These are phyloP conservation scores for Climacteris rufus DNA, from an alignment of 2,113 vertebrate species.

Conservation along the genomic window DNA sequence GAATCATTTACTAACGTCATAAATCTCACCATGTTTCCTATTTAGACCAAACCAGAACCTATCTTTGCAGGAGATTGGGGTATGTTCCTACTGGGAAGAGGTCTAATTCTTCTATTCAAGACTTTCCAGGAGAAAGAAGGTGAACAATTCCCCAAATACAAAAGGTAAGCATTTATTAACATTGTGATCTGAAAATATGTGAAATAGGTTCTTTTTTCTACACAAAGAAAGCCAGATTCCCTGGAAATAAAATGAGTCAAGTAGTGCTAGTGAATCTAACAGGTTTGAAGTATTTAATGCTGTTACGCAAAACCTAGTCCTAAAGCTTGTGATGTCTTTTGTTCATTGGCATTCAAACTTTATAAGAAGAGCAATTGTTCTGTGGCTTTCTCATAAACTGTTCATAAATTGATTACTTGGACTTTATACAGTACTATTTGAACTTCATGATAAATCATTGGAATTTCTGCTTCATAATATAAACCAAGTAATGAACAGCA, in stretches of 20 bases:
- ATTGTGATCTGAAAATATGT: not conserved
- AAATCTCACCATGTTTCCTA: not conserved
- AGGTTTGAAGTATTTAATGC: not conserved
- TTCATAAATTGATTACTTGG: not conserved
- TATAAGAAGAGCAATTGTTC: not conserved
- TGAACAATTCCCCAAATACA: not conserved
- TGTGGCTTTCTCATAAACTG: not conserved
- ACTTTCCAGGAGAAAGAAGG: not conserved
- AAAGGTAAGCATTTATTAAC: not conserved
- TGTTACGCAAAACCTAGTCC: not conserved
- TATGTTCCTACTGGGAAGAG: not conserved
- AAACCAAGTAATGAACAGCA: not conserved
- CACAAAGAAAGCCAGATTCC: not conserved
- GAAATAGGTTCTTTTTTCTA: not conserved
- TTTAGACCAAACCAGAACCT: not conserved
- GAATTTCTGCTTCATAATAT: not conserved
- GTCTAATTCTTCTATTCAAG: not conserved
- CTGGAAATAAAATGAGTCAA: not conserved
- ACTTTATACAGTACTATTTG: not conserved
- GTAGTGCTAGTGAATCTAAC: not conserved
- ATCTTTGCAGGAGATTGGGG: not conserved
- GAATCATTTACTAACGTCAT: not conserved
- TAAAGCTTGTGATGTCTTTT: not conserved
- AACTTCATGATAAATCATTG: not conserved
- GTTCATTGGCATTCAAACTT: not conserved